A percentile compares a stretch with the other conserved stretches of the same genome.
Evolutionary conservation across 1,140 invertebrate genomes (phyloP).

Genomic region (Euborellia annulipes): DNA sequence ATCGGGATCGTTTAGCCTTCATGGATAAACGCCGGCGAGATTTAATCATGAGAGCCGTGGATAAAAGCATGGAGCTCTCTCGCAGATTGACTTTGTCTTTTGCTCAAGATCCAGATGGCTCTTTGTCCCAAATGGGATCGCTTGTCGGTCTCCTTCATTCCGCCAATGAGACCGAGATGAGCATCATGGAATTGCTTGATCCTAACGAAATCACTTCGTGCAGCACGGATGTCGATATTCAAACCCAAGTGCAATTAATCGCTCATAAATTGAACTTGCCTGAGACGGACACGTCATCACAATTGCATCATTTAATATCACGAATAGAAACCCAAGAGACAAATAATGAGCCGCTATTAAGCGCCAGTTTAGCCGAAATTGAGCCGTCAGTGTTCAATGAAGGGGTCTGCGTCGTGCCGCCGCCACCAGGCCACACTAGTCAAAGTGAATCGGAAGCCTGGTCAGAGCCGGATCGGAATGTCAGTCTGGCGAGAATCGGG

Average conservation of each 20-base stretch:
- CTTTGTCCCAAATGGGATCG: conserved; percentile 25
- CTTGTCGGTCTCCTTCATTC: conserved; percentile 1
- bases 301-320: too few species aligned
- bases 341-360: too few species aligned
- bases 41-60: conserved; percentile 34
- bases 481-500: conserved; percentile 60
- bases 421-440: conserved; percentile 29
- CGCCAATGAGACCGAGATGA: background rate
- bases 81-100: conserved; percentile 30
- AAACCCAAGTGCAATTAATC: too few species aligned
- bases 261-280: too few species aligned
- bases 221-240: too few species aligned
- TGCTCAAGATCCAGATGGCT: conserved; percentile 21
- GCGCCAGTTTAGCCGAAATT: too few species aligned
- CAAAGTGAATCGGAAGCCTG: conserved; percentile 65
- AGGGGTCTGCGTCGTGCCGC: conserved; percentile 8
- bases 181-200: too few species aligned
- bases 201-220: too few species aligned
- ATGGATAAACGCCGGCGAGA: conserved; percentile 31
- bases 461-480: conserved; percentile 66
- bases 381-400: background rate
- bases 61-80: conserved; percentile 38
- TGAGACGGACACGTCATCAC: too few species aligned
- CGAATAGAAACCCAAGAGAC: too few species aligned
- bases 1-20: conserved; percentile 36